These are phyloP conservation scores for Onychomys arenicola DNA, from an alignment of 2,797 vertebrate species.

Conservation along the genomic window DNA sequence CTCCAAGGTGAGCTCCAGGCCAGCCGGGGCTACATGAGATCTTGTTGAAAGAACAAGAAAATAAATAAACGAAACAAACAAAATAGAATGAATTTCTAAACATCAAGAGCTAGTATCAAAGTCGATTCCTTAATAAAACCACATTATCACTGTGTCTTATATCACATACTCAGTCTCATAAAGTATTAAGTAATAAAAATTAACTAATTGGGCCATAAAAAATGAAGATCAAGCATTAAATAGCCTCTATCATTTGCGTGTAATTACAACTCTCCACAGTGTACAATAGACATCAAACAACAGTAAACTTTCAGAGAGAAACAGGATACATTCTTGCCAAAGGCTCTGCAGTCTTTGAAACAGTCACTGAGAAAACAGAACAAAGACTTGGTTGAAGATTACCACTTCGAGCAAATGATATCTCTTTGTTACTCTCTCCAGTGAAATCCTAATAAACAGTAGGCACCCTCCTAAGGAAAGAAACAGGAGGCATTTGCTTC, in stretches of 20 bases:
- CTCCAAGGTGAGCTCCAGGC: background rate
- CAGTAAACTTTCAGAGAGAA: constrained; percentile 21
- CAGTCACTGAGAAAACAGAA: constrained; percentile 46
- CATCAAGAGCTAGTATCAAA: background rate
- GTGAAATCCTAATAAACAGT: constrained; percentile 39
- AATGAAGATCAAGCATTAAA: constrained; percentile 22
- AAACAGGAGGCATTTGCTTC: constrained; percentile 24
- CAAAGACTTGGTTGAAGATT: constrained; percentile 52
- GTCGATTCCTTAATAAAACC: constrained; percentile 29
- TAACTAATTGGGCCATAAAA: background rate
- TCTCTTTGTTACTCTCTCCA: constrained; percentile 38
- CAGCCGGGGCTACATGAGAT: background rate
- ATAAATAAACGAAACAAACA: background rate
- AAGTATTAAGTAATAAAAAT: constrained; percentile 44
- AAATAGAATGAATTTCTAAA: constrained; percentile 48
- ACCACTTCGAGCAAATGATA: constrained; percentile 58
- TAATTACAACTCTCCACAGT: constrained; percentile 38
- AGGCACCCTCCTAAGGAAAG: constrained; percentile 7
- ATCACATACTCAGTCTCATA: constrained; percentile 22
- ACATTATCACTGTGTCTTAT: background rate
- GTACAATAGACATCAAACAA: constrained; percentile 33
- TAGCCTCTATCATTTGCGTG: constrained; percentile 9
- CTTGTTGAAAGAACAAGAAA: background rate
- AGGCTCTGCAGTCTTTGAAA: background rate
- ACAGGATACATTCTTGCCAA: background rate